These are phyloP conservation scores for Candidula unifasciata DNA, from an alignment of 2,888 invertebrate species.

Conservation along the genomic window DNA sequence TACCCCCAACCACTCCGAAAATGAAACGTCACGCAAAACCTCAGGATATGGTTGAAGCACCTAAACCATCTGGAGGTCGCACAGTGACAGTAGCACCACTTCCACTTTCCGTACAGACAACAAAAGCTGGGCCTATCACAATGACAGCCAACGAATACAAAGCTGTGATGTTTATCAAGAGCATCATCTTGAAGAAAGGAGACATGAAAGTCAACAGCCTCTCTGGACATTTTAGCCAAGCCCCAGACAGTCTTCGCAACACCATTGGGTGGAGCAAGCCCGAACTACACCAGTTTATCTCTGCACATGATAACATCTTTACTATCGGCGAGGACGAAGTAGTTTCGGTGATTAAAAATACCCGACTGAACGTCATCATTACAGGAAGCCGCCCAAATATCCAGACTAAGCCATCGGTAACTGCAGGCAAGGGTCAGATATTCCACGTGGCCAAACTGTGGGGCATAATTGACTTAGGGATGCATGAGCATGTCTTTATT, in stretches of 20 bases:
- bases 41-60: slow-evolving; percentile 64
- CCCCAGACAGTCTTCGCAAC: slow-evolving; percentile 75
- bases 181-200: slow-evolving; percentile 76
- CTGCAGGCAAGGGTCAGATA: slow-evolving; percentile 74
- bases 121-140: slow-evolving; percentile 73
- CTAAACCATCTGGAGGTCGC: slow-evolving; percentile 57
- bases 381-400: slow-evolving; percentile 75
- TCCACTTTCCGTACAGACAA: slow-evolving; percentile 55
- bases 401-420: slow-evolving; percentile 68
- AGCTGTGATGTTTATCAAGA: slow-evolving; percentile 77
- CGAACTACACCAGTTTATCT: slow-evolving; percentile 76
- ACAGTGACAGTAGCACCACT: slow-evolving; percentile 52
- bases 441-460: slow-evolving; percentile 78
- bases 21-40: slow-evolving; percentile 69
- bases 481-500: slow-evolving; percentile 79
- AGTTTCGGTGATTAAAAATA: slow-evolving; percentile 75
- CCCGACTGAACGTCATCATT: slow-evolving; percentile 76
- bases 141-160: slow-evolving; percentile 79
- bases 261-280: slow-evolving; percentile 77
- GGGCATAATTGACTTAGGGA: slow-evolving; percentile 78
- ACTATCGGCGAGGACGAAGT: slow-evolving; percentile 73
- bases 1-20: slow-evolving; percentile 61
- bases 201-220: slow-evolving; percentile 73
- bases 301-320: slow-evolving; percentile 75
- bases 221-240: slow-evolving; percentile 74